Evolutionary conservation across 2,888 invertebrate species (phyloP).

Genomic region (Pseudoips prasinana): DNA sequence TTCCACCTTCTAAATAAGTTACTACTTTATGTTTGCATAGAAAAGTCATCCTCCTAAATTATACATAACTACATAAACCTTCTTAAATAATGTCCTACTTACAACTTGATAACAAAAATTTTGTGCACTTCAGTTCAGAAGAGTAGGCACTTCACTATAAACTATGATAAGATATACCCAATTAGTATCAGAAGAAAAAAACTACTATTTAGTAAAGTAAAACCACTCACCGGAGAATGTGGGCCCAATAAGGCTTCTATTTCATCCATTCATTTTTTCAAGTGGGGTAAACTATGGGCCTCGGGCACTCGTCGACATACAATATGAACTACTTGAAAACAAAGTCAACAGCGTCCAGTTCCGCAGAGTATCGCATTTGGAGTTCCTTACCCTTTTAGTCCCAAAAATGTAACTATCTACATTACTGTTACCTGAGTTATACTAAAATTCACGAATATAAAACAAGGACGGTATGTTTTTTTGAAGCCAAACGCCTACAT

Average conservation of each 20-base stretch:
- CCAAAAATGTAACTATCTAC: background rate
- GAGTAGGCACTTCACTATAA: background rate
- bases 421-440: no score
- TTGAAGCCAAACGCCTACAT: no score
- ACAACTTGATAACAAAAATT: no score
- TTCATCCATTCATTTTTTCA: constrained; percentile 55
- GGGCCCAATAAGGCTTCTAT: constrained; percentile 44
- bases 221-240: constrained; percentile 50
- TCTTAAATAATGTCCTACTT: no score
- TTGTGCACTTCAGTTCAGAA: no score
- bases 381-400: constrained; percentile 4
- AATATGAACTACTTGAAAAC: constrained; percentile 57
- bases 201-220: constrained; percentile 34
- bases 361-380: constrained; percentile 27
- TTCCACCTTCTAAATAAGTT: no score
- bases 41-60: no score
- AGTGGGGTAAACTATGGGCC: constrained; percentile 44
- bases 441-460: no score
- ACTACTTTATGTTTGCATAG: no score
- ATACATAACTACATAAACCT: no score
- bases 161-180: constrained; percentile 26
- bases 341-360: constrained; percentile 55
- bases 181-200: constrained; percentile 34
- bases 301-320: constrained; percentile 21
- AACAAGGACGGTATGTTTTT: no score